Base-by-base conservation (phyloP, 2,888 invertebrate species). In the Erebia epiphron region DNA sequence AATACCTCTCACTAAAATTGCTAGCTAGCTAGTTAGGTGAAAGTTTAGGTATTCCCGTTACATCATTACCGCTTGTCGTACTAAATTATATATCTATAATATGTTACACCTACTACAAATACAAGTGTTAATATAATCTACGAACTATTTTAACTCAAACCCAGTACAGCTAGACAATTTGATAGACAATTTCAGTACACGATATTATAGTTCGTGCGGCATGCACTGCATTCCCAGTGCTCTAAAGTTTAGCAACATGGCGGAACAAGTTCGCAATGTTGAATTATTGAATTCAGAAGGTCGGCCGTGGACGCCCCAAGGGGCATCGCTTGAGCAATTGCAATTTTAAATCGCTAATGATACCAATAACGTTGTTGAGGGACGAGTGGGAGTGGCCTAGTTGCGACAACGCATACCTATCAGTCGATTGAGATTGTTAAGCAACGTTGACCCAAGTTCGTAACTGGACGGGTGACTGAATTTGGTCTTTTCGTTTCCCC, bases 241-340 rank as follows among this genome's bases (percentile, higher is more conserved):
- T 69, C 70, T 68, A 26, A 74, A 76, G 71, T 75, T 75, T 61
- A 64, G 57, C 67, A 73, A 58, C 67, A 58, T 66, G 74, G 78
- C 75, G 76, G 77, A 82, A 82, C 76, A 82, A 79, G 70, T 66
- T 76, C 70, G 75, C 76, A 78, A 78, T 80, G 77, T 75, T 76
- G 75, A 75, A 73, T 75, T 72, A 77, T 77, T 76, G 76, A 77
- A 77, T 77, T 75, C 72, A 69, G 67, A 64, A 50, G 73, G 68
- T 69, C 70, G 72, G 64, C 67, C 57, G 54, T 57, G 69, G 79
- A 75, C 78, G 77, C 78, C 78, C 77, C 77, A 69, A 16, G 78
- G 79, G 73, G 58, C 16, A 52, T 66, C 56, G 49, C 68, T 62
- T 50, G 61, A 68, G 68, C 14, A 49, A 62, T 62, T 49, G 62